Base-by-base conservation (phyloP, 1,140 invertebrate genomes). In the Microplitis mediator region DNA sequence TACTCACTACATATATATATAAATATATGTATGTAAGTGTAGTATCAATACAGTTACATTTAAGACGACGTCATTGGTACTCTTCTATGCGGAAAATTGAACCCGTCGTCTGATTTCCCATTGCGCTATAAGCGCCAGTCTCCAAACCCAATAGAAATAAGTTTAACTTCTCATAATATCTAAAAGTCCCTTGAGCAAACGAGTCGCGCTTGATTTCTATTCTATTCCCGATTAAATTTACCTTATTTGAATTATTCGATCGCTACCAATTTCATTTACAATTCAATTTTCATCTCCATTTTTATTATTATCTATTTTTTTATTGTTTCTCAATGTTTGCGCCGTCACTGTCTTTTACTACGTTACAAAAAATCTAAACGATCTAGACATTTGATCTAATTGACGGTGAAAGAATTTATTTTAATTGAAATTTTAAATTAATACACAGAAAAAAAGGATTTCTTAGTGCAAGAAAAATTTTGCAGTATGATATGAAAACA, bases 61-160 rank as follows among this genome's bases (percentile, higher is more conserved):
- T 39, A 34, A 31, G 70, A 32, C 54, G 4, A 34, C 61, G 36
- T 45, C 58, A 39, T 62, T 52, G 39, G 35, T 51, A 32, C 68
- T 69, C 64, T 69, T 70, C 63, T 70, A 66, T 56, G 62, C 70
- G 69, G 69, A 71, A 74, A 74, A 74, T 74, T 71, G 69, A 74
- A 74, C 52, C 62, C 61, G 73, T 66, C 69, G 69, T 61, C 69
- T 74, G 73, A 74, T 74, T 74, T 74, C 69, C 73, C 73, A 71
- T 39, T 62, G 23, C 23, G 16, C 56, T 54, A 45, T 45, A 45
- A 45, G 39, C 39, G 39, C 6, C 39, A 45, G 39, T 11, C 11
- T 5, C 39, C 39, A 45, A 45, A 45, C 39, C 39, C 39, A 58
- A 58, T 16, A 58, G 23, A 58, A 23, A 16, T 31, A 58, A 23